These are phyloP conservation scores for Apotomis betuletana DNA, from an alignment of 2,888 invertebrate species.

Conservation along the genomic window DNA sequence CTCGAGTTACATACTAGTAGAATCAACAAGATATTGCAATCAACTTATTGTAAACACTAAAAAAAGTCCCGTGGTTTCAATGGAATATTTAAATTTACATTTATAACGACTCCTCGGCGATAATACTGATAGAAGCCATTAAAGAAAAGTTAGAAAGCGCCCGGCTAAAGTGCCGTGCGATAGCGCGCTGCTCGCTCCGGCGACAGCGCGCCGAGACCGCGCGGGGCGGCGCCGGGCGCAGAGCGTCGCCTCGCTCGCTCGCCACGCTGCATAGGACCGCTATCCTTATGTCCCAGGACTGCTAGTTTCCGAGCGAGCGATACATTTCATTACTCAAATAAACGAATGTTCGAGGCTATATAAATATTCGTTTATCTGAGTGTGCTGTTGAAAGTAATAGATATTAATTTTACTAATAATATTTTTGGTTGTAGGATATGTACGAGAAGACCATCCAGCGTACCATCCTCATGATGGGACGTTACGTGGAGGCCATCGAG, in stretches of 20 bases:
- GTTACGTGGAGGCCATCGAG: conserved; percentile 99
- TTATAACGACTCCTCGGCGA: no score
- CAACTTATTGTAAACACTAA: no score
- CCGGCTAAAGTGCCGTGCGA: conserved; percentile 10
- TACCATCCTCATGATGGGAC: conserved; percentile 99
- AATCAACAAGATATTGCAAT: no score
- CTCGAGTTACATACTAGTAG: not conserved
- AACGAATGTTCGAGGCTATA: no score
- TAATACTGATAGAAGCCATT: no score
- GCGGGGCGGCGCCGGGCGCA: conserved; percentile 81
- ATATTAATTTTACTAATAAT: not conserved
- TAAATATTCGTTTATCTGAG: no score
- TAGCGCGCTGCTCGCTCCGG: conserved; percentile 53
- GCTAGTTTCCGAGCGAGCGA: conserved; percentile 83
- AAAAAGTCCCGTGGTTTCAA: no score
- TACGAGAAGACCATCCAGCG: conserved; percentile 99
- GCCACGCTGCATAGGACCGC: conserved; percentile 90
- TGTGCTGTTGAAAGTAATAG: no score
- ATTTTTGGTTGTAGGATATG: conserved; percentile 86
- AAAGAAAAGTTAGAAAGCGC: not conserved
- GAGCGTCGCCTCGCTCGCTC: conserved; percentile 64
- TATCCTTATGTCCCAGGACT: conserved; percentile 90
- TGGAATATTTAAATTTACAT: no score
- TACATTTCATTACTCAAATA: conserved; percentile 61
- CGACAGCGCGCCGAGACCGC: conserved; percentile 67